These are phyloP conservation scores for Thereuonema tuberculata DNA, from an alignment of 1,140 invertebrate genomes.

Conservation along the genomic window DNA sequence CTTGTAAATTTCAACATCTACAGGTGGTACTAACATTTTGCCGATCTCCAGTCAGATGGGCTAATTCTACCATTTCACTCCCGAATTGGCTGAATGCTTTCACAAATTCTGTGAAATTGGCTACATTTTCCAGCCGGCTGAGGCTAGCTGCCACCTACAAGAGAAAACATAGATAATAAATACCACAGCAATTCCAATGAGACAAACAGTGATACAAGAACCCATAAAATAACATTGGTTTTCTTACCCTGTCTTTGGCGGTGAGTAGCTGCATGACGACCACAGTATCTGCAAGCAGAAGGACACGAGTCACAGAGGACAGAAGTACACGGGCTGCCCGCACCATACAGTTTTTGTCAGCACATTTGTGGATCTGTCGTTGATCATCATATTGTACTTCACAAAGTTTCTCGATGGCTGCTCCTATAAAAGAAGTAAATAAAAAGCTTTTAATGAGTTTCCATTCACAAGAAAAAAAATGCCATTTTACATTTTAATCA, in stretches of 20 bases:
- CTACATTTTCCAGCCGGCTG: conserved; percentile 71
- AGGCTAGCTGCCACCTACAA: conserved; percentile 23
- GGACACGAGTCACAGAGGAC: conserved; percentile 85
- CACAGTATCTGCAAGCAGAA: conserved; percentile 96
- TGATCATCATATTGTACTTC: conserved; percentile 34
- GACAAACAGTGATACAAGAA: too few species aligned
- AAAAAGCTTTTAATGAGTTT: too few species aligned
- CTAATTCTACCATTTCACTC: conserved; percentile 94
- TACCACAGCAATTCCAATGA: conserved; percentile 1
- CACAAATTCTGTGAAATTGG: conserved; percentile 90
- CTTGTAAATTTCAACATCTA: too few species aligned
- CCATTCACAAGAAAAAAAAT: too few species aligned
- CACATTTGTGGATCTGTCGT: conserved; percentile 19
- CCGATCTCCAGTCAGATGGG: conserved; percentile 64
- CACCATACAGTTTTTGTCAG: conserved; percentile 45
- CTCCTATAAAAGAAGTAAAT: conserved; percentile 43
- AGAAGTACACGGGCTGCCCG: conserved; percentile 82
- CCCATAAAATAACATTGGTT: too few species aligned
- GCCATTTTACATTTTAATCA: background rate
- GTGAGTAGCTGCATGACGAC: conserved; percentile 91
- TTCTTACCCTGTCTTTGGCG: conserved; percentile 83
- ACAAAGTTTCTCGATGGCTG: conserved; percentile 77
- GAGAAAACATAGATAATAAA: conserved; percentile 14
- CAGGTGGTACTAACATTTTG: conserved; percentile 38
- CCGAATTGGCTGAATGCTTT: conserved; percentile 98